Evolutionary conservation across 2,888 invertebrate genomes (phyloP).

Genomic region (Ditylenchus weischeri): DNA sequence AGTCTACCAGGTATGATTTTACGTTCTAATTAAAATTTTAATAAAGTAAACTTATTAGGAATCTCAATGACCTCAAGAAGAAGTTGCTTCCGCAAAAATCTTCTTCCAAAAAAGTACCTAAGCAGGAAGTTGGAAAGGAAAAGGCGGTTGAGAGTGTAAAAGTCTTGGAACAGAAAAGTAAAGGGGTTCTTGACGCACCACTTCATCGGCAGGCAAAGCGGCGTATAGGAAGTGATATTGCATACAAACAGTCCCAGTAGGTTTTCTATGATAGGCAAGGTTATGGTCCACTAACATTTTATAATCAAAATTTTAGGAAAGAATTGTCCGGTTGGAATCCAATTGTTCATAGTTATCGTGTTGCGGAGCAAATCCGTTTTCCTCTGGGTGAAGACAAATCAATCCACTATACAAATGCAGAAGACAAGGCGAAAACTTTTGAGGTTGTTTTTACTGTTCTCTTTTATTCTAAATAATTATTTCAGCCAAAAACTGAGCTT

Average conservation of each 20-base stretch:
- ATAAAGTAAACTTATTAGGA: conserved; percentile 20
- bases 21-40: not conserved
- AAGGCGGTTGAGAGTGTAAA: not conserved
- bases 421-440: conserved; percentile 35
- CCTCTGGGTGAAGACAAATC: conserved; percentile 41
- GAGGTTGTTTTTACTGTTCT: conserved; percentile 22
- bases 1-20: conserved; percentile 22
- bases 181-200: conserved; percentile 36
- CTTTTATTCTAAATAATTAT: conserved; percentile 6
- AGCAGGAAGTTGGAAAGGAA: conserved; percentile 15
- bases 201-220: conserved; percentile 41
- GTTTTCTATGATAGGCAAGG: not conserved
- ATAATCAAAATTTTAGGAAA: conserved; percentile 39
- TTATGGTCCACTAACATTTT: not conserved
- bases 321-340: conserved; percentile 47
- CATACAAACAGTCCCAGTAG: conserved; percentile 44
- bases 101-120: conserved; percentile 11
- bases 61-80: conserved; percentile 28
- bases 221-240: conserved; percentile 43
- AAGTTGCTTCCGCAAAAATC: conserved; percentile 19
- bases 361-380: conserved; percentile 50
- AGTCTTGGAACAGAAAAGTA: not conserved
- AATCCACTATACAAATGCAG: conserved; percentile 28
- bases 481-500: conserved; percentile 48
- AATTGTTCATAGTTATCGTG: conserved; percentile 45